Base-by-base conservation (phyloP, 2,888 invertebrate genomes). In the Cerastis leucographa region DNA sequence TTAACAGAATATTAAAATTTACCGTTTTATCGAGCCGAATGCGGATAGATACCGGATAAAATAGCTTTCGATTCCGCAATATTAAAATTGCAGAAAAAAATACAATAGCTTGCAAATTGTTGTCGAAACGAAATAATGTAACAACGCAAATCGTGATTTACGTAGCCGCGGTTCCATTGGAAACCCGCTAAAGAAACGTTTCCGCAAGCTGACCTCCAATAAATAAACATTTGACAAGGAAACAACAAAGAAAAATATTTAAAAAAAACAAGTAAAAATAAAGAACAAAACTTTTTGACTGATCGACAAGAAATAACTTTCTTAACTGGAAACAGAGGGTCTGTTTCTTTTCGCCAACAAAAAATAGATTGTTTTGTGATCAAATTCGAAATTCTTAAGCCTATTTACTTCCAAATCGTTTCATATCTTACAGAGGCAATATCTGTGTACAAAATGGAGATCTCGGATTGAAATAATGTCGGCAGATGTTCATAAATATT, bases 221-320 rank as follows among this genome's bases (percentile, higher is more conserved):
- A 92, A 91, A 92, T 91, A 90, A 91, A 90, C 85, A 87, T 90
- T 91, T 89, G 88, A 90, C 87, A 90, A 90, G 90, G 84, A 91
- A 90, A 89, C 51, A 88, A 84, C 88, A 64, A 56, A 85, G 89
- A 90, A 90, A 90, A 88, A 90, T 81, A 76, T 76, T 67, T 46
- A 75, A 83, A 91, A 91, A 91, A 91, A 92, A 88, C 86, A 88
- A 89, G 89, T 88, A 89, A 64, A 87, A 90, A 90, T 87, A 87
- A 83, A 85, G 77, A 88, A 85, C n/a, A 76, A 84, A 91, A 92
- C 88, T 93, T 92, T 93, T 92, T 92, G 93, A 93, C 89, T 90
- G 94, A 94, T 93, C 89, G 91, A 82, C 87, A 80, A 85, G 84
- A 88, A 91, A 90, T 87, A 90, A 88, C 86, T 86, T 88, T 90